These are phyloP conservation scores for Lasioglossum leucozonium DNA, from an alignment of 2,888 invertebrate genomes.

Conservation along the genomic window DNA sequence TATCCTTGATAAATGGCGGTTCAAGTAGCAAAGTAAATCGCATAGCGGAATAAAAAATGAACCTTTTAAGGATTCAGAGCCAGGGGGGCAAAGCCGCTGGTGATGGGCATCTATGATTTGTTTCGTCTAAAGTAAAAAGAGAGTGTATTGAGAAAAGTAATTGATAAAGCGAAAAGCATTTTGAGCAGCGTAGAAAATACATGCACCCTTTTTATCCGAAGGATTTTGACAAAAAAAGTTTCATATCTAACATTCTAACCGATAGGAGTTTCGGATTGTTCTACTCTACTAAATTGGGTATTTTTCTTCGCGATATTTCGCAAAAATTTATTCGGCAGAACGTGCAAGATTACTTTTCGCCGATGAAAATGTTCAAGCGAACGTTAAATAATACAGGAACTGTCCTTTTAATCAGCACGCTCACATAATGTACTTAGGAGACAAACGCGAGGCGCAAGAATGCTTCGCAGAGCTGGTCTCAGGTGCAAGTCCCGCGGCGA, in stretches of 20 bases:
- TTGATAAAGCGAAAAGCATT: not conserved
- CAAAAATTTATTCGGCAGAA: not conserved
- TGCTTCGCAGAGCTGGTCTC: constrained; percentile 7
- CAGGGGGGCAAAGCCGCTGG: not conserved
- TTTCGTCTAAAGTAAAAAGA: constrained; percentile 24
- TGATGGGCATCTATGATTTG: constrained; percentile 52
- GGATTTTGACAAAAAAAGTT: not conserved
- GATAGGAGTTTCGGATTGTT: not conserved
- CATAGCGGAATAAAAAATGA: constrained; percentile 50
- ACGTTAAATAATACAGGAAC: not conserved
- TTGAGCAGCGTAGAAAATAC: not conserved
- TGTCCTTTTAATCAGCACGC: constrained; percentile 1
- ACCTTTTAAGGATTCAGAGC: constrained; percentile 42
- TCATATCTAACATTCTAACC: not conserved
- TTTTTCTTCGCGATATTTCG: not conserved
- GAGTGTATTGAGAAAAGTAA: constrained; percentile 2
- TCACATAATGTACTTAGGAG: not conserved
- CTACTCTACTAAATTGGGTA: not conserved
- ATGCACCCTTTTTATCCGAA: not conserved
- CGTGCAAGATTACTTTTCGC: not conserved
- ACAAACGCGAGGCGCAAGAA: constrained; percentile 6
- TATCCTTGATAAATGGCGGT: constrained; percentile 43
- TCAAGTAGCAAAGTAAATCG: constrained; percentile 33
- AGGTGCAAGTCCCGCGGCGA: constrained; percentile 29
- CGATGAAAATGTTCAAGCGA: not conserved